phyloP scores from a whole-genome alignment of 2,888 invertebrate species.

The Ethmia dodecea region DNA sequence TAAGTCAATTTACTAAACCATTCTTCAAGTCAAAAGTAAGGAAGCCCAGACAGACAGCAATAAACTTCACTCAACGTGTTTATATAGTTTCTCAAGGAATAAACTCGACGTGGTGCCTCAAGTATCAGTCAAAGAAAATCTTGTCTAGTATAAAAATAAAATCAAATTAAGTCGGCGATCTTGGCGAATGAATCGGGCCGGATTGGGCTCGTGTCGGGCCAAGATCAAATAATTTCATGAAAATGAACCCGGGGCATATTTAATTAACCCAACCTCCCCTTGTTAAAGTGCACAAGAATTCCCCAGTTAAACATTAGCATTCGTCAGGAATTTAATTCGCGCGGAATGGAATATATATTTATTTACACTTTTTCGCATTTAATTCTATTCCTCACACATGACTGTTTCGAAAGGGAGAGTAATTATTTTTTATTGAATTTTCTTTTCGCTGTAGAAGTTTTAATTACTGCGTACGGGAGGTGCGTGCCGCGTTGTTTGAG shows the following conservation, averaged over 20 bases:
- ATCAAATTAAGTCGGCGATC: constrained; percentile 52
- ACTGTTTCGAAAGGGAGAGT: constrained; percentile 43
- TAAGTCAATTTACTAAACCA: constrained; percentile 40
- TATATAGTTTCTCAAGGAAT: constrained; percentile 45
- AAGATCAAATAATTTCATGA: constrained; percentile 74
- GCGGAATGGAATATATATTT: constrained; percentile 58
- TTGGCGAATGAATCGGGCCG: constrained; percentile 49
- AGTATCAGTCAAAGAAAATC: constrained; percentile 25
- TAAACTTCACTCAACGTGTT: constrained; percentile 48
- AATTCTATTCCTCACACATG: constrained; percentile 49
- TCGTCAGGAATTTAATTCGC: constrained; percentile 68
- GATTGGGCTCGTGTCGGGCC: constrained; percentile 51
- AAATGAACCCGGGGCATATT: constrained; percentile 69
- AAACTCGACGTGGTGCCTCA: constrained; percentile 35
- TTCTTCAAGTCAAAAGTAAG: constrained; percentile 42
- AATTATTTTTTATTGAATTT: constrained; percentile 63
- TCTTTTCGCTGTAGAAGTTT: constrained; percentile 61
- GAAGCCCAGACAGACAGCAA: constrained; percentile 48
- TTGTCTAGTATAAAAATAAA: constrained; percentile 31
- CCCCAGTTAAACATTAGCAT: constrained; percentile 72
- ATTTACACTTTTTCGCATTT: constrained; percentile 54
- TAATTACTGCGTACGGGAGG: constrained; percentile 53
- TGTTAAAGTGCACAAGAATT: constrained; percentile 71
- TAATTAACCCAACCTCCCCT: constrained; percentile 71
- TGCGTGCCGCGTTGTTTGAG: constrained; percentile 42